These are phyloP conservation scores for Aix galericulata DNA, from an alignment of 2,113 vertebrate genomes.

Conservation along the genomic window DNA sequence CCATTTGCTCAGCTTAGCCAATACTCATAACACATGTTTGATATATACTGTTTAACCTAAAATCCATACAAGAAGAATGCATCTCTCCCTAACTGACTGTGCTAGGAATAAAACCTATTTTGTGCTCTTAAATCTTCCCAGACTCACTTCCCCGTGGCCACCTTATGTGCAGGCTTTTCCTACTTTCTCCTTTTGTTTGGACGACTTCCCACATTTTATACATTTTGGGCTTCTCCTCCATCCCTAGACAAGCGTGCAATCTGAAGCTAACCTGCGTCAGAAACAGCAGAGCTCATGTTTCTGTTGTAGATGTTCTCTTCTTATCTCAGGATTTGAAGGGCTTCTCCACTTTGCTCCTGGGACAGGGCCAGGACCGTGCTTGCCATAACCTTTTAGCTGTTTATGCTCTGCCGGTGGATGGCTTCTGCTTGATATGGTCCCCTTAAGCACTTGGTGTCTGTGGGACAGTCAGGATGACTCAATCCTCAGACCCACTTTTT, in stretches of 20 bases:
- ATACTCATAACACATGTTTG: neutral
- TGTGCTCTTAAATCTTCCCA: neutral
- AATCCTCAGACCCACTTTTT: neutral
- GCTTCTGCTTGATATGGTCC: neutral
- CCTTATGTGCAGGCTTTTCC: neutral
- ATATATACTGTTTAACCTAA: neutral
- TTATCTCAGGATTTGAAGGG: neutral
- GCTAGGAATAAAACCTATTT: neutral
- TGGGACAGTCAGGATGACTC: neutral
- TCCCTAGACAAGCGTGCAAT: neutral
- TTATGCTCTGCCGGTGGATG: accelerated
- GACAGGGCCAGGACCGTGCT: neutral
- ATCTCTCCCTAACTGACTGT: neutral
- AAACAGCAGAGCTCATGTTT: neutral
- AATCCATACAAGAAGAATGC: neutral
- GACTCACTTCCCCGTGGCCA: neutral
- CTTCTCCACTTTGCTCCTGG: neutral
- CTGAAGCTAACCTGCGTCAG: neutral
- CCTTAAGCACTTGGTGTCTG: neutral
- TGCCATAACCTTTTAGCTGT: neutral
- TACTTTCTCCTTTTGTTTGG: neutral
- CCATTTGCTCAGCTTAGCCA: neutral
- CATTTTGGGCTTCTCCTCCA: neutral
- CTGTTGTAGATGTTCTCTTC: neutral
- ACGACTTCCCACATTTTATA: neutral